Evolutionary conservation across 2,888 invertebrate species (phyloP).

Genomic region (Galerucella pusilla): DNA sequence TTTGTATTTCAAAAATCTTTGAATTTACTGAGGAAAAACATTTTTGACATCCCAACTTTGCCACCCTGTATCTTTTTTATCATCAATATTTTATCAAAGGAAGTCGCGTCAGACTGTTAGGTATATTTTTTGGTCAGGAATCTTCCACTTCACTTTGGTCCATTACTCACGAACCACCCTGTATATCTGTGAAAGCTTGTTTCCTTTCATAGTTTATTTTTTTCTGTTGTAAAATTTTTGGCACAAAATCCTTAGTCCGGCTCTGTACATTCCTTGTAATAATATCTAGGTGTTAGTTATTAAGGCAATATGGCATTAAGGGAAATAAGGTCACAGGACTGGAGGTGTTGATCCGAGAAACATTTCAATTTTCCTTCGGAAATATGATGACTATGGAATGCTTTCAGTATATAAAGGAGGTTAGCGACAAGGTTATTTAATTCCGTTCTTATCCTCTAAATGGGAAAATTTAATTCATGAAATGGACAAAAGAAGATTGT

Average conservation of each 20-base stretch:
- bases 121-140: too few species aligned
- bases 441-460: neutral
- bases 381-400: conserved; percentile 12
- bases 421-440: neutral
- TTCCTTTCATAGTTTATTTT: too few species aligned
- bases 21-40: too few species aligned
- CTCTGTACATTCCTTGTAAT: neutral
- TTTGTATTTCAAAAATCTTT: too few species aligned
- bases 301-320: conserved; percentile 14
- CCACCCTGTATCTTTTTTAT: too few species aligned
- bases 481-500: neutral
- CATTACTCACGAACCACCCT: too few species aligned
- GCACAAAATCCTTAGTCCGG: neutral
- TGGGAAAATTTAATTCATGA: neutral
- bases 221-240: too few species aligned
- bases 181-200: too few species aligned
- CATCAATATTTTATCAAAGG: too few species aligned
- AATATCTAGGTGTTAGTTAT: conserved; percentile 3
- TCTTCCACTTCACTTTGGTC: too few species aligned
- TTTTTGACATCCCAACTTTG: too few species aligned
- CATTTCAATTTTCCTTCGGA: conserved; percentile 14
- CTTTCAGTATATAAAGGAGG: neutral
- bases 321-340: conserved; percentile 6
- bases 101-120: too few species aligned
- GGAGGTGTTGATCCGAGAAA: conserved; percentile 13